A percentile compares a stretch with the other conserved stretches of the same genome.
Conservation (phyloP, 2,888 invertebrate genomes). For the Physocephala rufipes region DNA sequence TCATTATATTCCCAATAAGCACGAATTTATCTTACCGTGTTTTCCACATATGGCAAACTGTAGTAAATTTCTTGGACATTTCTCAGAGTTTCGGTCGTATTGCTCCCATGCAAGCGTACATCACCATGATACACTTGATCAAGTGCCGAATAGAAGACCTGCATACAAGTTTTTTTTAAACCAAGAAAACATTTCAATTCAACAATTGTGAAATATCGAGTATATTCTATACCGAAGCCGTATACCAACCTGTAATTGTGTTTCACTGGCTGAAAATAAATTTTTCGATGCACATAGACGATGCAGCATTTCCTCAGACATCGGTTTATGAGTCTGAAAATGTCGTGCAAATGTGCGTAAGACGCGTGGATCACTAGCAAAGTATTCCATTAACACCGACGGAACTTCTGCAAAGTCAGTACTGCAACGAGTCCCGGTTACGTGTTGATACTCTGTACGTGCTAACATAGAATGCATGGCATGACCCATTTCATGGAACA, state of each 20-base stretch:
- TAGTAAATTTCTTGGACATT: conserved; percentile 85
- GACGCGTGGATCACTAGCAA: conserved; percentile 87
- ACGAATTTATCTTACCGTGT: conserved; percentile 73
- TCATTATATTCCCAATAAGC: conserved; percentile 8
- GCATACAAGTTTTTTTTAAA: conserved; percentile 45
- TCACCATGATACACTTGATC: conserved; percentile 87
- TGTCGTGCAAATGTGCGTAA: conserved; percentile 88
- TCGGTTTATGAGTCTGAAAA: conserved; percentile 85
- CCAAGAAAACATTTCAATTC: too few species aligned
- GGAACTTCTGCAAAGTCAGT: conserved; percentile 99
- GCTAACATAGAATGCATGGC: conserved; percentile 99
- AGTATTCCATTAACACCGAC: conserved; percentile 98
- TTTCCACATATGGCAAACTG: conserved; percentile 83
- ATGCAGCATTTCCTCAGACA: conserved; percentile 82
- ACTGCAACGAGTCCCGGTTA: conserved; percentile 94
- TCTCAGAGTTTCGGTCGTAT: conserved; percentile 79
- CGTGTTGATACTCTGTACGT: conserved; percentile 94
- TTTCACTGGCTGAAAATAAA: conserved; percentile 88
- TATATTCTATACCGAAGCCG: neutral
- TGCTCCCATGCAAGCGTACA: conserved; percentile 55
- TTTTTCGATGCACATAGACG: conserved; percentile 86
- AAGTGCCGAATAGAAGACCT: conserved; percentile 89
- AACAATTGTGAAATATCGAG: too few species aligned
- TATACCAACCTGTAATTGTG: conserved; percentile 77
- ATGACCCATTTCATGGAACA: conserved; percentile 99